These are phyloP conservation scores for Drosophila tani DNA, from an alignment of 1,140 invertebrate genomes.

Conservation along the genomic window DNA sequence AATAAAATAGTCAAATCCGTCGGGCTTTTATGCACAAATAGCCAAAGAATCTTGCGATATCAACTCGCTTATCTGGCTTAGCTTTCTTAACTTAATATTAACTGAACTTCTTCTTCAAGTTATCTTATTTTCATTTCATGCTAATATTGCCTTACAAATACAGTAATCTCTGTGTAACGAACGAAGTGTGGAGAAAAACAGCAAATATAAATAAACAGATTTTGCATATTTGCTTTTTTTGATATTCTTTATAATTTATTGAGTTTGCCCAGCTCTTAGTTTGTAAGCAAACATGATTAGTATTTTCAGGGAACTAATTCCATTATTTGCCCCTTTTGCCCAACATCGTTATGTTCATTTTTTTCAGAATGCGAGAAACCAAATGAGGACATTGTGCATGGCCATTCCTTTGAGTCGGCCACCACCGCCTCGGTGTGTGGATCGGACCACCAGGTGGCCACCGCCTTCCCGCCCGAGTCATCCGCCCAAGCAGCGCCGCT, in stretches of 20 bases:
- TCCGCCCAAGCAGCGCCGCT: slow-evolving; percentile 65
- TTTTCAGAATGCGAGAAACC: slow-evolving; percentile 85
- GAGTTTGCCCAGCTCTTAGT: slow-evolving; percentile 67
- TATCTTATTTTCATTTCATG: not conserved
- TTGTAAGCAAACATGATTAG: slow-evolving; percentile 24
- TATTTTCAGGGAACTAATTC: slow-evolving; percentile 55
- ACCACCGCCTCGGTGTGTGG: slow-evolving; percentile 87
- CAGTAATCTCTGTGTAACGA: slow-evolving; percentile 1
- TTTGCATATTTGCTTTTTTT: not conserved
- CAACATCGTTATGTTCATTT: no score
- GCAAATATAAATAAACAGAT: slow-evolving; percentile 21
- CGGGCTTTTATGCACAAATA: not conserved
- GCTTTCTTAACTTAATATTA: not conserved
- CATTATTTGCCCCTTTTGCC: slow-evolving; percentile 25
- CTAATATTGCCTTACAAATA: not conserved
- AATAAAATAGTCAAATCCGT: not conserved
- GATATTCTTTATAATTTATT: slow-evolving; percentile 50
- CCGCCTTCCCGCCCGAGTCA: slow-evolving; percentile 85
- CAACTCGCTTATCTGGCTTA: not conserved
- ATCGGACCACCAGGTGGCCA: slow-evolving; percentile 88
- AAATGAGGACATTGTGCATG: slow-evolving; percentile 87
- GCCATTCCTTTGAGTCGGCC: slow-evolving; percentile 90
- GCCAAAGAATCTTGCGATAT: no score
- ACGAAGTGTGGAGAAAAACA: not conserved
- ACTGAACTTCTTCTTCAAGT: not conserved